Evolutionary conservation across 2,888 invertebrate species (phyloP).

Genomic region (Erynnis tages): DNA sequence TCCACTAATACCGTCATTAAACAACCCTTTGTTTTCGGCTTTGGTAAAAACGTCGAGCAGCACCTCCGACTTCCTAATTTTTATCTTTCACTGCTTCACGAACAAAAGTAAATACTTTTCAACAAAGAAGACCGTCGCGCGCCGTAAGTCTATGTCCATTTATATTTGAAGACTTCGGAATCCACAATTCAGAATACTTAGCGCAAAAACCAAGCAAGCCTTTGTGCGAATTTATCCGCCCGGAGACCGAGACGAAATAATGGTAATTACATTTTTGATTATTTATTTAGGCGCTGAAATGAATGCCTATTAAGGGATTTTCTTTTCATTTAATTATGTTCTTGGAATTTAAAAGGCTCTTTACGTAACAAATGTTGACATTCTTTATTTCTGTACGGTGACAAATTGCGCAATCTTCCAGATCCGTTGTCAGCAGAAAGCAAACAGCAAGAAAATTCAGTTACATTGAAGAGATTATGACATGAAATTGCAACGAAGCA

Average conservation of each 20-base stretch:
- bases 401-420: constrained; percentile 27
- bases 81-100: constrained; percentile 66
- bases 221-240: constrained; percentile 20
- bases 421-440: constrained; percentile 24
- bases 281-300: constrained; percentile 21
- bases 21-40: constrained; percentile 76
- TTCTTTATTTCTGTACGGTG: constrained; percentile 15
- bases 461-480: constrained; percentile 27
- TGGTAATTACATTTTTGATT: constrained; percentile 22
- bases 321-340: constrained; percentile 16
- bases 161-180: constrained; percentile 29
- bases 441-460: constrained; percentile 25
- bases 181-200: constrained; percentile 29
- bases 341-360: constrained; percentile 10
- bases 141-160: constrained; percentile 32
- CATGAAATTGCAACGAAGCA: constrained; percentile 25
- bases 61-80: constrained; percentile 71
- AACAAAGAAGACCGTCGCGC: constrained; percentile 44
- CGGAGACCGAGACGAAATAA: constrained; percentile 15
- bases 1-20: constrained; percentile 78
- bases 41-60: constrained; percentile 73
- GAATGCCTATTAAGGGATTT: constrained; percentile 19
- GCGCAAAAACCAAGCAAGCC: constrained; percentile 21
- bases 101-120: constrained; percentile 64
- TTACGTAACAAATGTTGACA: constrained; percentile 18